These are phyloP conservation scores for Dinothrombium tinctorium DNA, from an alignment of 1,140 invertebrate species.

Conservation along the genomic window DNA sequence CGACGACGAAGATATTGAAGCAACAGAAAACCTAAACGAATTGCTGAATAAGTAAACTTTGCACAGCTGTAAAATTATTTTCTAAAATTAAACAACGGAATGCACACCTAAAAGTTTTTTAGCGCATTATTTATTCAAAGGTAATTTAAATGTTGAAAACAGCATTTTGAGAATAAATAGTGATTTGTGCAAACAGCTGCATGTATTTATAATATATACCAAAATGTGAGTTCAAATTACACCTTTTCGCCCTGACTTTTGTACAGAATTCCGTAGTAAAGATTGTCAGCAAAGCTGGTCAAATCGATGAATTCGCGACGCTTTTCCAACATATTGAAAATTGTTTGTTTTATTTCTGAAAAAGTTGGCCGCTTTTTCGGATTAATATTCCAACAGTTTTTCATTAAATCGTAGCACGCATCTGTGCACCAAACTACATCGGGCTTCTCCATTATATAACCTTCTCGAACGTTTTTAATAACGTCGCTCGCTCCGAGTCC, in stretches of 20 bases:
- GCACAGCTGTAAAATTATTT: no score
- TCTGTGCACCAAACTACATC: slow-evolving; percentile 81
- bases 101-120: no score
- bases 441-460: slow-evolving; percentile 41
- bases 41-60: no score
- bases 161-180: no score
- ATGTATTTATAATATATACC: no score
- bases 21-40: no score
- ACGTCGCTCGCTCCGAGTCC: slow-evolving; percentile 43
- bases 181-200: no score
- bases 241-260: not conserved
- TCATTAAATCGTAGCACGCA: slow-evolving; percentile 76
- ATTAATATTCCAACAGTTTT: slow-evolving; percentile 43
- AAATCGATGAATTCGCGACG: not conserved
- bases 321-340: slow-evolving; percentile 19
- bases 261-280: not conserved
- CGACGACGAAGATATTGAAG: no score
- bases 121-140: no score
- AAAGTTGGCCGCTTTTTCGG: slow-evolving; percentile 70
- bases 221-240: not conserved
- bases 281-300: not conserved
- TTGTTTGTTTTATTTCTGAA: slow-evolving; percentile 45
- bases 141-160: no score
- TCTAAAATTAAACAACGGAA: no score
- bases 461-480: slow-evolving; percentile 66